phyloP scores from a whole-genome alignment of 2,113 vertebrate species.

The Antigone vipio region DNA sequence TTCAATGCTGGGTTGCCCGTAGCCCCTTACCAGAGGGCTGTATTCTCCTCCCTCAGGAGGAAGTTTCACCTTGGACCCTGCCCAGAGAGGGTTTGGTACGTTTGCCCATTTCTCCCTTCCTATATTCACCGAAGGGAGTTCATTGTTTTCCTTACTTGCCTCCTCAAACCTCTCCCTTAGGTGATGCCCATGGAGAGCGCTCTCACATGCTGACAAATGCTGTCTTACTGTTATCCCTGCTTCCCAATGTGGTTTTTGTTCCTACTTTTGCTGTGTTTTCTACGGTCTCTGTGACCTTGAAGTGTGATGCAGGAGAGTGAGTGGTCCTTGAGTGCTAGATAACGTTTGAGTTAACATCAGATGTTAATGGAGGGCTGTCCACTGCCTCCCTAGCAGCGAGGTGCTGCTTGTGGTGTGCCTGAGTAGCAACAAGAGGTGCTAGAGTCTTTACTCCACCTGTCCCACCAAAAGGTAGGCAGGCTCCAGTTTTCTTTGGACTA shows the following conservation, averaged over 20 bases:
- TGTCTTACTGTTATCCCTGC: background rate
- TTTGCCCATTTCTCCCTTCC: background rate
- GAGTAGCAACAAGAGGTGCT: background rate
- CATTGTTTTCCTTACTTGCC: background rate
- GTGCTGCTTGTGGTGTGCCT: background rate
- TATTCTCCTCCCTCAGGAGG: background rate
- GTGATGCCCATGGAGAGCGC: background rate
- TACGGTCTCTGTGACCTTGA: background rate
- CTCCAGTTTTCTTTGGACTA: background rate
- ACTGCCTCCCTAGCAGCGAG: background rate
- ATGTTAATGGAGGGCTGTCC: background rate
- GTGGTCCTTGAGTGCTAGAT: background rate
- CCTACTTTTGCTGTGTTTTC: background rate
- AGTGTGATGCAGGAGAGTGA: background rate
- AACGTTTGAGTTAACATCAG: background rate
- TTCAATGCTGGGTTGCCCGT: fast-evolving
- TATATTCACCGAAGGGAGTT: background rate
- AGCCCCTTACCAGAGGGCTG: background rate
- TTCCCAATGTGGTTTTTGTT: background rate
- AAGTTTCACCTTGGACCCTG: background rate
- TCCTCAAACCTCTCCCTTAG: background rate
- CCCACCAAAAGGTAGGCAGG: background rate
- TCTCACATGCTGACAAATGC: background rate
- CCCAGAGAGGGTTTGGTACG: fast-evolving
- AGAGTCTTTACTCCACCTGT: background rate